Evolutionary conservation across 2,797 vertebrate genomes (phyloP), one percentile per base, ranked within the genome.

Genomic region (Odontamblyopus rebecca): DNA sequence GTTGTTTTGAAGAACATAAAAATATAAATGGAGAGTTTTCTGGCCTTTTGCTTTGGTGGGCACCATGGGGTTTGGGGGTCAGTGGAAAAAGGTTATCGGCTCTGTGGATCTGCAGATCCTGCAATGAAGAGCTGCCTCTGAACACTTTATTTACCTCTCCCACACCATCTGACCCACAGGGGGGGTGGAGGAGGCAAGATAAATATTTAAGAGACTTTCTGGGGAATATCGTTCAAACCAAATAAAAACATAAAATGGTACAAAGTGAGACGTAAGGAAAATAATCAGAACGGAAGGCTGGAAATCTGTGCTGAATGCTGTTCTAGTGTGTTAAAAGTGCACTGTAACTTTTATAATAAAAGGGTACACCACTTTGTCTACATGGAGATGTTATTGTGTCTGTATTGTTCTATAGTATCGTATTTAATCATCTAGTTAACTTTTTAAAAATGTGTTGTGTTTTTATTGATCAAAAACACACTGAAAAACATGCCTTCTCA

Each of bases 81-180:
- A 75, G 75, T 53, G 61, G 44, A 73, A 44, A 84, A 81, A 86
- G 82, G 82, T 77, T 66, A 79, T 48, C 64, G 70, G 80, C 76
- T 70, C 64, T 23, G 77, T 79, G 78, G 67, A 71, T 32, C 56
- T 56, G 19, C 63, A 68, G 53, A 29, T 72, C 72, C 69, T 44
- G 1, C 27, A 29, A 68, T 59, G 82, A 79, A 73, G 63, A 19
- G 19, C 0, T 7, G 65, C 72, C 64, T 71, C 75, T 23, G 63
- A 50, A 54, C 60, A 77, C 75, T 79, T 50, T 70, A 79, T 82
- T 84, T 70, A 72, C 71, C 69, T 61, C 62, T 18, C 8, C 15
- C 19, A n/a, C 61, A 38, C 61, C 44, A 18, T 68, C 69, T 51
- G 38, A 75, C 61, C 62, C 67, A 13, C 2, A 3, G 35, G 38